phyloP scores from a whole-genome alignment of 2,888 invertebrate genomes.

The Didymodactylos carnosus region DNA sequence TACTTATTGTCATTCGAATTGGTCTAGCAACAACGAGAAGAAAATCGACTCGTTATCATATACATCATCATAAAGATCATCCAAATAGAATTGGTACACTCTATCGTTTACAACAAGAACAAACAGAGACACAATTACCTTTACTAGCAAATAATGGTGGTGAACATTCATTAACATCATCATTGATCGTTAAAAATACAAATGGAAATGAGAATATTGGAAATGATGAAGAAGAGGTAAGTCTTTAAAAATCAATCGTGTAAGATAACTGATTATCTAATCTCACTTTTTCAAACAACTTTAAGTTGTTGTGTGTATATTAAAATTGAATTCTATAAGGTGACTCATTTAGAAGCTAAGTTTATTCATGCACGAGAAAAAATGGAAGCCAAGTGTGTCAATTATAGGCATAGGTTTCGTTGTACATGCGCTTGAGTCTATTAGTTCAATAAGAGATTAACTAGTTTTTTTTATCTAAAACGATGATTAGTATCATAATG shows the following conservation, averaged over 20 bases:
- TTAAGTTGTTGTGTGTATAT: no score
- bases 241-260: neutral
- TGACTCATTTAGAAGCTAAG: no score
- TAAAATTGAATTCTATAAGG: no score
- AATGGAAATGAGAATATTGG: neutral
- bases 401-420: no score
- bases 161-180: neutral
- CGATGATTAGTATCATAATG: no score
- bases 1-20: neutral
- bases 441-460: no score
- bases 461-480: no score
- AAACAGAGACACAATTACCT: neutral
- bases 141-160: neutral
- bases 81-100: neutral
- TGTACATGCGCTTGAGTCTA: no score
- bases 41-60: neutral
- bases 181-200: neutral
- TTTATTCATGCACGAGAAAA: no score
- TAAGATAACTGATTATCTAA: no score
- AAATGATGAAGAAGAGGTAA: neutral
- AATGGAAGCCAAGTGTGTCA: no score
- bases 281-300: no score
- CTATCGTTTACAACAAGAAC: neutral
- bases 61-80: neutral
- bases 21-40: neutral